Conservation (phyloP, 2,113 vertebrate genomes). For the Xenus cinereus region DNA sequence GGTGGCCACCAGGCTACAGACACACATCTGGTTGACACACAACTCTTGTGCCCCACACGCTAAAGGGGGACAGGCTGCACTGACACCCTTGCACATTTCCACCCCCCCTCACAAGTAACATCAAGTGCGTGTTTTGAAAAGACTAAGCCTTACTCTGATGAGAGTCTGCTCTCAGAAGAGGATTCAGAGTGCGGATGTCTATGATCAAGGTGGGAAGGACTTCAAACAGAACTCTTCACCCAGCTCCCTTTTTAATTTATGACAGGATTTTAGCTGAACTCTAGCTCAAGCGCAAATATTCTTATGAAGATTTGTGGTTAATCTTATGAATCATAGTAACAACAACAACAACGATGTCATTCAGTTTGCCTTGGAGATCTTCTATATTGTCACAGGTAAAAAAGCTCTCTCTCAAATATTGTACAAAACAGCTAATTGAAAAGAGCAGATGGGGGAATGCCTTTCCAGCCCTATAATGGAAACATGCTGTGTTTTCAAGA, state of each 20-base stretch:
- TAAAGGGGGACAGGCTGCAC: background rate
- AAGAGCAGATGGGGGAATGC: slow-evolving; percentile 20
- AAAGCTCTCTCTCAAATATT: background rate
- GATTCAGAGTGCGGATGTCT: background rate
- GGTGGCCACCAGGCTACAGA: background rate
- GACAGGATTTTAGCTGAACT: background rate
- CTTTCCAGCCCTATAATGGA: background rate
- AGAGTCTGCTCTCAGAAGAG: background rate
- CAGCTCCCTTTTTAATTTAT: background rate
- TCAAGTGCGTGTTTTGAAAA: background rate
- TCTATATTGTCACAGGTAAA: background rate
- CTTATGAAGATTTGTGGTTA: background rate
- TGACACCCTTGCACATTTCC: background rate
- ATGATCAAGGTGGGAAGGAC: background rate
- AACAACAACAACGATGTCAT: background rate
- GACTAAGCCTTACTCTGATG: background rate
- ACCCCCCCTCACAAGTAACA: background rate
- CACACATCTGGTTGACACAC: no score
- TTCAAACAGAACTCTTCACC: background rate
- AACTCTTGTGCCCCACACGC: background rate
- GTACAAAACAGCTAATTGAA: background rate
- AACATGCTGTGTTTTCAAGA: slow-evolving; percentile 18
- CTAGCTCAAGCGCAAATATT: background rate
- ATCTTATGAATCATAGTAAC: background rate
- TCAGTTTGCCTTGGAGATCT: background rate